Percentiles rank a stretch among this genome's conserved stretches.
Evolutionary conservation across 2,113 vertebrate species (phyloP).

Genomic region (Falco punctatus): DNA sequence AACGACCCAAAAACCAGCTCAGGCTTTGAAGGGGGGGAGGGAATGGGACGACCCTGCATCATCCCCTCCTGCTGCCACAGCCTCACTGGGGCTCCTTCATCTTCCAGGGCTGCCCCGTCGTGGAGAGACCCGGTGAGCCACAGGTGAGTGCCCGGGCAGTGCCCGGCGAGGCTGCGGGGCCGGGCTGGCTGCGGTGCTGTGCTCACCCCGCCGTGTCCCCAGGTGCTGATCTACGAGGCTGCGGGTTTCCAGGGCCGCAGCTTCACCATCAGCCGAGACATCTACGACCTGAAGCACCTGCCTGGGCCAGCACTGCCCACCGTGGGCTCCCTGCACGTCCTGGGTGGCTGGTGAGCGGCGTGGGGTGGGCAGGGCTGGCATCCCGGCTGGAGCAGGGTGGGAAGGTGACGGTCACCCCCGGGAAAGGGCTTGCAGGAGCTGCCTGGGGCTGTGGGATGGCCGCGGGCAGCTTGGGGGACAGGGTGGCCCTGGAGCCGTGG

Average conservation of each 20-base stretch:
- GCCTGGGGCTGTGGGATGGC: neutral
- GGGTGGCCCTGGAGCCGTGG: rapidly evolving
- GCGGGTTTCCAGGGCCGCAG: constrained; percentile 84
- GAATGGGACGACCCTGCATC: rapidly evolving
- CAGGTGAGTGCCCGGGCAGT: constrained; percentile 75
- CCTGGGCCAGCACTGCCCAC: constrained; percentile 73
- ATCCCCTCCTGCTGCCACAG: neutral
- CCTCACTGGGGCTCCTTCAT: constrained; percentile 39
- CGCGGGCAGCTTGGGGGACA: rapidly evolving
- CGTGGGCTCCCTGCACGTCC: constrained; percentile 83
- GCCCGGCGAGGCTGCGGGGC: rapidly evolving
- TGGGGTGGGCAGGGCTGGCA: neutral
- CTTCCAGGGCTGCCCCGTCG: constrained; percentile 85
- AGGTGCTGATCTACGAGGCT: constrained; percentile 88
- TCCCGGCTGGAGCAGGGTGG: neutral
- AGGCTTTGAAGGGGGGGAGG: neutral
- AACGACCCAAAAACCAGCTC: neutral
- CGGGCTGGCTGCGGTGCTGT: rapidly evolving
- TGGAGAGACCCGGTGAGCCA: constrained; percentile 86
- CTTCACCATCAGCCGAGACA: constrained; percentile 81
- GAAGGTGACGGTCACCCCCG: neutral
- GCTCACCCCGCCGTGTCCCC: neutral
- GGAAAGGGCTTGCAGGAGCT: neutral
- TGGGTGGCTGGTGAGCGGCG: constrained; percentile 89
- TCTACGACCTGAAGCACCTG: constrained; percentile 81